Evolutionary conservation across 2,888 invertebrate genomes (phyloP), one percentile per base, ranked within the genome.

Genomic region (Clunio marinus): DNA sequence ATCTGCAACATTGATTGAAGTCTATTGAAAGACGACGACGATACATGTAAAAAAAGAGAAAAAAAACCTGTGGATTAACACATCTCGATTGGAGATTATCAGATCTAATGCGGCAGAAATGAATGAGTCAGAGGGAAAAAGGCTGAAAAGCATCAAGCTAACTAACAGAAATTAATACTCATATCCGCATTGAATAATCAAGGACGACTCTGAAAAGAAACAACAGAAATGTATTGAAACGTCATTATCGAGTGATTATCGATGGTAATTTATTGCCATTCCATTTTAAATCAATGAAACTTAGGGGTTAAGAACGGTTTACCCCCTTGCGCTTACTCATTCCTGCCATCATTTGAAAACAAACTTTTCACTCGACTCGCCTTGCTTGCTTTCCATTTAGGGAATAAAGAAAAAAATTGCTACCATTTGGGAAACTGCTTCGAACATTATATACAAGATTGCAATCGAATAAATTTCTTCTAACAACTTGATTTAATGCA

Each of bases 171-270:
- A 65, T 65, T 65, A 65, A 46, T 8, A 35, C 17, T n/a, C 24
- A 65, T 22, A 65, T 65, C 65, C 65, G 65, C 65, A 65, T 65
- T 65, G 27, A 46, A 45, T 28, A 45, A 65, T 65, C 46, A 65
- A 65, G 46, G 65, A 65, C 46, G 25, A 28, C 41, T 15, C 20
- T 32, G 59, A 60, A 60, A 60, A 32, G 17, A 15, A 35, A n/a
- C 10, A 1, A 41, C 3, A 17, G 1, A 62, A 41, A 65, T 65
- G 46, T 46, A 65, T 65, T 41, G 65, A 65, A 65, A 65, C 51
- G 65, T 65, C 65, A 65, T 65, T 65, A 65, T 65, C 65, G 65
- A 65, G 65, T 65, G 65, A 65, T 65, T 65, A 65, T 65, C 65
- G 65, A 24, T 46, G 46, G 28, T 65, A 65, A 65, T 65, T 65